Base-by-base conservation (phyloP, 1,140 invertebrate genomes). In the Arion vulgaris region DNA sequence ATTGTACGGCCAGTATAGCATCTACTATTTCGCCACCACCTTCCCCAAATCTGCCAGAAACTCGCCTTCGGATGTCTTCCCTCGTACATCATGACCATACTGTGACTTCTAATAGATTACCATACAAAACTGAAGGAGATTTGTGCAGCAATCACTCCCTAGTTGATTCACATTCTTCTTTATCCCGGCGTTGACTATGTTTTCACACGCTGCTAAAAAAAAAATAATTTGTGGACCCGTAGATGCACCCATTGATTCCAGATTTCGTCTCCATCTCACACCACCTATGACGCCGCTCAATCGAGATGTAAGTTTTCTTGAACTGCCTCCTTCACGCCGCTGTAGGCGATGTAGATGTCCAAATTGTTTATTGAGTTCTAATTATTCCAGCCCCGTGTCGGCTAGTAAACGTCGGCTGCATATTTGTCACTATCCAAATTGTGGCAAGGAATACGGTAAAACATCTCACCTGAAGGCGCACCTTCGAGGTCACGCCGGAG, bases 351-450 rank as follows among this genome's bases (percentile, higher is more conserved):
- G 92, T 84, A 84, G 91, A 15, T 92, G 92, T 84, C 91, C 91
- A n/a, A 92, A 92, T 85, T 92, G 92, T 85, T 86, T 89, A 72
- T 89, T 90, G 73, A 41, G 85, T 32, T 36, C 32, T 23, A 69
- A 62, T 36, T 75, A 84, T n/a, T 84, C 86, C 77, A 68, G 85
- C 57, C 71, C 85, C 23, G 81, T 85, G 68, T 86, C 84, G 79
- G 77, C 89, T 36, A 83, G 83, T 68, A 91, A 92, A 84, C 97
- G 97, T 41, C 97, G 91, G 62, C 97, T 98, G 90, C 98, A 99
- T 93, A 98, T 97, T 91, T 99, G 99, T 93, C 98, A 99, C 93
- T 98, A 99, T 93, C 97, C 97, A 0, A 98, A 98, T 36, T 99
- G 98, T 93, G 97, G 97, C 39, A 99, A 99, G 94, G 98, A 99